Evolutionary conservation across 2,888 invertebrate species (phyloP).

Genomic region (Leptodirus hochenwartii): DNA sequence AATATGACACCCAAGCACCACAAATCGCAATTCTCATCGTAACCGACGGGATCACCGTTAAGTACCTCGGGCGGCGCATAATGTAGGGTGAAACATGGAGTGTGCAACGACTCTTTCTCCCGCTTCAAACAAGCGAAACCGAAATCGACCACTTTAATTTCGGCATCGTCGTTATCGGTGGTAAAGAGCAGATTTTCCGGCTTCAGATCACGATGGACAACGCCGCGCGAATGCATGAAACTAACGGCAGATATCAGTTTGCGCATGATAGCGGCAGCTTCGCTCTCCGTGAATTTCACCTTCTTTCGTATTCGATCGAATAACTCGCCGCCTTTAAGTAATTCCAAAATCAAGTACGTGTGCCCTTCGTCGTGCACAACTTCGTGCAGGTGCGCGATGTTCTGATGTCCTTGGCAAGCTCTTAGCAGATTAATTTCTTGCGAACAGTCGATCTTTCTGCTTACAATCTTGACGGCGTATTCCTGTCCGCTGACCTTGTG

Average conservation of each 20-base stretch:
- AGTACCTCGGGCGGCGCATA: constrained; percentile 95
- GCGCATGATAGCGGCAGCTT: constrained; percentile 61
- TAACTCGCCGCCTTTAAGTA: constrained; percentile 71
- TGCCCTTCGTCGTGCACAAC: constrained; percentile 70
- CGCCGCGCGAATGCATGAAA: constrained; percentile 67
- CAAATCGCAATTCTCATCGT: constrained; percentile 85
- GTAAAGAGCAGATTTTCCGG: constrained; percentile 71
- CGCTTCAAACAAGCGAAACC: constrained; percentile 77
- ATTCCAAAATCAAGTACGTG: constrained; percentile 81
- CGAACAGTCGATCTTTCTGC: constrained; percentile 41
- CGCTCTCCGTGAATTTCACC: constrained; percentile 49
- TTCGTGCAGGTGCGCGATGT: constrained; percentile 69
- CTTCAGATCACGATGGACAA: constrained; percentile 88
- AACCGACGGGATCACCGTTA: constrained; percentile 40
- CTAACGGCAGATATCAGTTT: constrained; percentile 70
- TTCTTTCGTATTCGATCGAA: constrained; percentile 43
- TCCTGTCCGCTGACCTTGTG: constrained; percentile 53
- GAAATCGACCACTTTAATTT: constrained; percentile 87
- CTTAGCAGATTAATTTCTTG: constrained; percentile 64
- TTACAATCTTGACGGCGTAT: constrained; percentile 79
- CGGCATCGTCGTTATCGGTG: constrained; percentile 31
- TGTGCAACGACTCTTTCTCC: constrained; percentile 41
- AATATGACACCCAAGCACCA: constrained; percentile 93
- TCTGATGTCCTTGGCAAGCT: constrained; percentile 74
- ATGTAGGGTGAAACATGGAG: constrained; percentile 85